A percentile compares a stretch with the other conserved stretches of the same genome.
These are phyloP conservation scores for Polylopha cassiicola DNA, from an alignment of 2,888 invertebrate species.

Conservation along the genomic window DNA sequence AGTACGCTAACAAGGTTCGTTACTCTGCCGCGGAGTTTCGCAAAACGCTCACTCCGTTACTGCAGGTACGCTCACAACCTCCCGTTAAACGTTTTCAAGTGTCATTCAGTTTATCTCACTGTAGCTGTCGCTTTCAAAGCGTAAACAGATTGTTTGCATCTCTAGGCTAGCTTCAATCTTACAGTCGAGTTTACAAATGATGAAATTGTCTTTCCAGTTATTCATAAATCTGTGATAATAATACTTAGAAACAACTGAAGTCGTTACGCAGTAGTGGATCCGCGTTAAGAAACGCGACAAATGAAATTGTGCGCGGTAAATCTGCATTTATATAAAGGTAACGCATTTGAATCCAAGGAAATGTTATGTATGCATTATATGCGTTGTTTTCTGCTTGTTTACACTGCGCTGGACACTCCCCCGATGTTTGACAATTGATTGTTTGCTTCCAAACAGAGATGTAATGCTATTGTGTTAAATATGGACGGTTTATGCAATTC, in stretches of 20 bases:
- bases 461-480: conserved; percentile 50
- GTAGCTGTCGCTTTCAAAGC: conserved; percentile 20
- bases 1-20: conserved; percentile 72
- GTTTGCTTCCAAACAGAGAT: conserved; percentile 51
- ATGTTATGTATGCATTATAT: too few species aligned
- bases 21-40: conserved; percentile 51
- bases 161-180: conserved; percentile 11
- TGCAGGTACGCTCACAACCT: conserved; percentile 31
- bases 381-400: conserved; percentile 25
- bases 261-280: too few species aligned
- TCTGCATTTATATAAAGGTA: conserved; percentile 12
- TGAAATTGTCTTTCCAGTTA: too few species aligned
- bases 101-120: conserved; percentile 33
- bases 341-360: conserved; percentile 1
- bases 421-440: conserved; percentile 52
- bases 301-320: conserved; percentile 1
- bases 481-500: conserved; percentile 45
- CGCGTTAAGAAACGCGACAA: not conserved
- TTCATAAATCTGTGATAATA: too few species aligned
- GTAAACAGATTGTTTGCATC: conserved; percentile 12
- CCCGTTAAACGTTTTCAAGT: conserved; percentile 50
- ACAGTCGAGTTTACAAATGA: too few species aligned
- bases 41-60: conserved; percentile 45
- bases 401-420: conserved; percentile 20
- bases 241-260: too few species aligned